A percentile compares a stretch with the other conserved stretches of the same genome.
Conservation (phyloP, 2,888 invertebrate species). For the Drosophila kuntzei region DNA sequence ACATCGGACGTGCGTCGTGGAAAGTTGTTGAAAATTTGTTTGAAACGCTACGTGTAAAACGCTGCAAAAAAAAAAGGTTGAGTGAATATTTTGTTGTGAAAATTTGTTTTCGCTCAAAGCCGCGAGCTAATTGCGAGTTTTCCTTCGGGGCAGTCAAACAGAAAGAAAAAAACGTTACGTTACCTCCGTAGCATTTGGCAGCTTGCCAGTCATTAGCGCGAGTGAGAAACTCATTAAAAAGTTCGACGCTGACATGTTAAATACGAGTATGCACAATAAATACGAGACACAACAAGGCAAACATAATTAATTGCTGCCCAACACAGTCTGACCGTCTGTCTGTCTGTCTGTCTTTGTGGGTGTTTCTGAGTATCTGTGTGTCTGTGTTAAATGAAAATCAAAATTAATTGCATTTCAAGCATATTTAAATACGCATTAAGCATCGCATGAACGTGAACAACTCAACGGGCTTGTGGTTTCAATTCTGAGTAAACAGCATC, state of each 20-base stretch:
- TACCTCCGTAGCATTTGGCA: slow-evolving; percentile 19
- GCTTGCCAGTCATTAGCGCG: slow-evolving; percentile 23
- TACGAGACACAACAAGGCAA: slow-evolving; percentile 61
- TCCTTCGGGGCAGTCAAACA: slow-evolving; percentile 5
- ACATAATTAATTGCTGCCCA: slow-evolving; percentile 68
- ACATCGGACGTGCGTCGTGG: slow-evolving; percentile 68
- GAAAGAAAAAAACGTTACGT: slow-evolving; percentile 10
- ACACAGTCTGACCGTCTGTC: slow-evolving; percentile 10
- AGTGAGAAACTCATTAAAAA: slow-evolving; percentile 49
- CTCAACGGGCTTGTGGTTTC: slow-evolving; percentile 59
- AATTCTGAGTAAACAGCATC: slow-evolving; percentile 58
- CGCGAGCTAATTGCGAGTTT: slow-evolving; percentile 16
- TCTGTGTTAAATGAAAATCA: slow-evolving; percentile 56
- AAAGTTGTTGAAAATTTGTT: slow-evolving; percentile 5
- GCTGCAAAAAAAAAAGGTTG: slow-evolving; percentile 23
- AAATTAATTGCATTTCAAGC: slow-evolving; percentile 78
- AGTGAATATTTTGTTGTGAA: slow-evolving; percentile 27
- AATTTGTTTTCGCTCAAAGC: slow-evolving; percentile 15
- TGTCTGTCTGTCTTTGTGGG: slow-evolving; percentile 7
- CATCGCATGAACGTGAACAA: slow-evolving; percentile 20
- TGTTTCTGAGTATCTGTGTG: slow-evolving; percentile 6
- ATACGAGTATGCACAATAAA: slow-evolving; percentile 63
- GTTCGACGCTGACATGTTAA: slow-evolving; percentile 55
- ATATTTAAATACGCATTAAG: slow-evolving; percentile 69
- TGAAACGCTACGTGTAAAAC: slow-evolving; percentile 34